These are phyloP conservation scores for Tragelaphus oryx DNA, from an alignment of 2,797 vertebrate genomes.

Conservation along the genomic window DNA sequence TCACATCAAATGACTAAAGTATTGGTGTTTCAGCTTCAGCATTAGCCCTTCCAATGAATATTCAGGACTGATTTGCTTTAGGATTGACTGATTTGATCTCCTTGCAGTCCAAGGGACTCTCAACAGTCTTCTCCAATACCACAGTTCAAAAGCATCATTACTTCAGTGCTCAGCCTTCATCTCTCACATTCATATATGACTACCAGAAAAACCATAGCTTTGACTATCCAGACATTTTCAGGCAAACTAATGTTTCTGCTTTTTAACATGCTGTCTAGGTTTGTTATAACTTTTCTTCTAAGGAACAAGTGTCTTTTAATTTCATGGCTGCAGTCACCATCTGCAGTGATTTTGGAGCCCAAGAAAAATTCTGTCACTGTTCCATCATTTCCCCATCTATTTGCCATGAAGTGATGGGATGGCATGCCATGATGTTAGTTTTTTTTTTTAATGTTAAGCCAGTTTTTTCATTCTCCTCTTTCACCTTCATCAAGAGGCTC, in stretches of 20 bases:
- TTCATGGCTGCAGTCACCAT: background rate
- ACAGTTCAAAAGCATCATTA: background rate
- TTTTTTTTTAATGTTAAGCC: background rate
- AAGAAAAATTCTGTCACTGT: background rate
- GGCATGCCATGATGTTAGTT: background rate
- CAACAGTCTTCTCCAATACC: background rate
- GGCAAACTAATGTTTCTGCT: background rate
- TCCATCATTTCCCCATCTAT: background rate
- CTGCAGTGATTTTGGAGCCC: background rate
- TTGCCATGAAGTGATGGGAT: background rate
- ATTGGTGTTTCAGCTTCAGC: background rate
- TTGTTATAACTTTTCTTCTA: background rate
- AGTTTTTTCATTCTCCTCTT: background rate
- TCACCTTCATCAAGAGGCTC: background rate
- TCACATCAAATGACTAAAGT: background rate
- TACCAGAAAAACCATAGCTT: background rate
- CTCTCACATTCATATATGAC: background rate
- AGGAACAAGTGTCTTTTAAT: background rate
- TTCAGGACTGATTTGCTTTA: background rate
- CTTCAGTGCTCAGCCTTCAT: background rate
- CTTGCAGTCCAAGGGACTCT: background rate
- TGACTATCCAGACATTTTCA: background rate
- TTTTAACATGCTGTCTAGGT: background rate
- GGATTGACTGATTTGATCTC: background rate
- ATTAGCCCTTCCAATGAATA: background rate